phyloP scores from a whole-genome alignment of 1,140 invertebrate species.

The Pogonomyrmex californicus region DNA sequence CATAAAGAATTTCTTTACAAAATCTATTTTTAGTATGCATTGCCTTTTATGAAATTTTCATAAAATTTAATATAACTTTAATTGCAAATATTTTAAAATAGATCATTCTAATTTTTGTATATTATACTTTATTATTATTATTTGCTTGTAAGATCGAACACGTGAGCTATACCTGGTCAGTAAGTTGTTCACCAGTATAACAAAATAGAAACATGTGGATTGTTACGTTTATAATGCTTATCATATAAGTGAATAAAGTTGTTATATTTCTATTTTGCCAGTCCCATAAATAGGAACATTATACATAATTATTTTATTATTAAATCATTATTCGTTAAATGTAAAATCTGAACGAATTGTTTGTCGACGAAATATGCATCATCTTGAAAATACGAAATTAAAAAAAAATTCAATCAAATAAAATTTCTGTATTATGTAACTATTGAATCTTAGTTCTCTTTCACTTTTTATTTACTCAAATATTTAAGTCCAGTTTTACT shows the following conservation, averaged over 20 bases:
- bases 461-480: slow-evolving; percentile 31
- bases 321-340: neutral
- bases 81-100: neutral
- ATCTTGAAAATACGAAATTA: neutral
- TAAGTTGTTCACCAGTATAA: slow-evolving; percentile 75
- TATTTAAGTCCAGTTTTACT: neutral
- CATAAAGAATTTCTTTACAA: neutral
- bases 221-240: slow-evolving; percentile 70
- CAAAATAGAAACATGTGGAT: slow-evolving; percentile 80
- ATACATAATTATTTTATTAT: neutral
- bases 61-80: slow-evolving; percentile 26
- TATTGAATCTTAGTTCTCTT: slow-evolving; percentile 18
- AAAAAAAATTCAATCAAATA: neutral
- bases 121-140: neutral
- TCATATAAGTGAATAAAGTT: slow-evolving; percentile 61
- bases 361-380: neutral
- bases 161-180: slow-evolving; percentile 66
- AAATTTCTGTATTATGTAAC: neutral
- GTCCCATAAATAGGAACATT: slow-evolving; percentile 67
- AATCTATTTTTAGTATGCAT: slow-evolving; percentile 1
- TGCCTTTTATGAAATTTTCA: neutral
- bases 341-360: neutral
- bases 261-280: slow-evolving; percentile 65
- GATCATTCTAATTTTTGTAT: neutral
- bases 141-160: neutral